Base-by-base conservation (phyloP, 2,113 vertebrate genomes). In the Synchiropus splendidus region DNA sequence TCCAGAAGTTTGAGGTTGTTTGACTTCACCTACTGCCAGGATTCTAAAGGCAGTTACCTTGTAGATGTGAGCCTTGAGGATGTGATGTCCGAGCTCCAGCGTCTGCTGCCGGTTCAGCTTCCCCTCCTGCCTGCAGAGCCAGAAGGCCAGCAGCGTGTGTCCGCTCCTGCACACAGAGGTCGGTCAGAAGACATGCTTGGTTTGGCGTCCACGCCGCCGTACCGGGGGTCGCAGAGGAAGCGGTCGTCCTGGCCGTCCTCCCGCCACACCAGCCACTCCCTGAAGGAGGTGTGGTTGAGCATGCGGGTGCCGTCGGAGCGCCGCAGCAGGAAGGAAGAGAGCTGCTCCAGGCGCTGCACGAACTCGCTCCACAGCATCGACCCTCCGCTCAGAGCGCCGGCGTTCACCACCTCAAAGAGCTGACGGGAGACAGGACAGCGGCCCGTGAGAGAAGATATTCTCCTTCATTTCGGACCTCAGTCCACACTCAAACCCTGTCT, bases 41-140 rank as follows among this genome's bases (percentile, higher is more conserved):
- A n/a, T n/a, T 36, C 38, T 45, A 17, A 11, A 13, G n/a, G 43
- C 15, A 17, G 47, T 14, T 2, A 89, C 94, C 89, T 98, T 98
- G 75, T 95, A 98, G 75, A 98, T 98, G 70, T 98, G 94, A 65
- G 94, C 94, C 85, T 98, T 98, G 50, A 98, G 89, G 55, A 98
- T 94, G 79, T 98, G 94, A 74, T 98, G 94, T 51, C 94, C 94
- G 69, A 98, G 84, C 58, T 98, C 94, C 64, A 98, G 91, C 3
- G 89, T 96, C 44, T 98, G 92, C 77, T 97, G 94, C 46, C 90
- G 87, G 48, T 89, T 97, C 44, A 98, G 72, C 67, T 97, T 97
- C 5, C 74, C 70, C 11, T 91, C 91, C 47, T 93, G 92, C 41
- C 94, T 87, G 52, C 92, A 95, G 74, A 97, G 92, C 92, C 93